These are phyloP conservation scores for Pyrgilauda ruficollis DNA, from an alignment of 2,113 vertebrate genomes.

Conservation along the genomic window DNA sequence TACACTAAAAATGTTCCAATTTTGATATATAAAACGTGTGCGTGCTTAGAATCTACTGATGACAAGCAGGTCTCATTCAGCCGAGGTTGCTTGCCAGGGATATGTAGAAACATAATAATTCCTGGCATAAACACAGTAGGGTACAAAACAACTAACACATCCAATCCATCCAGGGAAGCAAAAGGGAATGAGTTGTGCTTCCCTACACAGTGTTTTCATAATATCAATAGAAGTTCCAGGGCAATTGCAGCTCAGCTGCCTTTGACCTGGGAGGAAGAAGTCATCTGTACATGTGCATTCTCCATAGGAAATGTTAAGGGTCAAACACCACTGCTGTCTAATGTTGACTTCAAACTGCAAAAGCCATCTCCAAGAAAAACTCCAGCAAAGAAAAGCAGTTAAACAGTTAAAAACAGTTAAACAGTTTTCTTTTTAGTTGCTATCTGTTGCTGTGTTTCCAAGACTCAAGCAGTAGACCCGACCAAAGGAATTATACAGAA, in stretches of 20 bases:
- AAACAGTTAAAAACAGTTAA: neutral
- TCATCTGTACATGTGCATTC: neutral
- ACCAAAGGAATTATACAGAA: neutral
- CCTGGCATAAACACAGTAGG: neutral
- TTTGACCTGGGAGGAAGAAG: neutral
- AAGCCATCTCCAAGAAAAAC: neutral
- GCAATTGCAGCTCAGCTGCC: neutral
- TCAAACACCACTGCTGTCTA: neutral
- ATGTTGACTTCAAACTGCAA: neutral
- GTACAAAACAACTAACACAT: neutral
- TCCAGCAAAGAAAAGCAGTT: neutral
- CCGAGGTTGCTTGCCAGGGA: neutral
- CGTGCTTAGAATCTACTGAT: neutral
- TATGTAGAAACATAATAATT: neutral
- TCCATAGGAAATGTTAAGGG: neutral
- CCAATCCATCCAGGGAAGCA: neutral
- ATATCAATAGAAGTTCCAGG: accelerated
- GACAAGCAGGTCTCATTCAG: neutral
- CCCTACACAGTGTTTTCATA: neutral
- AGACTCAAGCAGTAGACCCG: neutral
- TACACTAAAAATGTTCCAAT: neutral
- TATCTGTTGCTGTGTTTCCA: neutral
- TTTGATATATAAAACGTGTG: neutral
- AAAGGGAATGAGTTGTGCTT: neutral
- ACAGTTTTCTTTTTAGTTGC: neutral